Base-by-base conservation (phyloP, 2,113 vertebrate species). In the Callionymus lyra region DNA sequence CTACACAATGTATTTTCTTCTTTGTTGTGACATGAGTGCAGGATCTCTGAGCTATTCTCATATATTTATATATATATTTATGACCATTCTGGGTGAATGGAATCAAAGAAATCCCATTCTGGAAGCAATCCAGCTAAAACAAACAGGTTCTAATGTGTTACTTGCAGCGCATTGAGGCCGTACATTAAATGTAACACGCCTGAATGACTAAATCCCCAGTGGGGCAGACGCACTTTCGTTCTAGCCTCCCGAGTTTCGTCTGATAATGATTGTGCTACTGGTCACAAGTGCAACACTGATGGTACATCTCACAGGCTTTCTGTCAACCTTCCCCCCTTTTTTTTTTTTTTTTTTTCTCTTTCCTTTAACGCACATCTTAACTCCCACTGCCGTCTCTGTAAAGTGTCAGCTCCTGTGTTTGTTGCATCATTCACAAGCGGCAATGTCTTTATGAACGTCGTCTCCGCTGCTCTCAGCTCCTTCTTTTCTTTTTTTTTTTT, bases 251-350 rank as follows among this genome's bases (percentile, higher is more conserved):
- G 62, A 45, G 44, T 73, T 78, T 77, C 59, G 57, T 18, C 21
- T 50, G 47, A 69, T 79, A 72, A 81, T 76, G 70, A 74, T 70
- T 58, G 64, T 16, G 49, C 69, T 60, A 64, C 48, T 66, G 70
- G 61, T 74, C 69, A 77, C 59, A 53, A 72, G 56, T 51, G 68
- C 67, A 73, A 62, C 77, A 57, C 68, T 63, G 71, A 65, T 63
- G 55, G 14, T 41, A 12, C 6, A 44, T 71, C 59, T 73, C 66
- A 36, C 15, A 69, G 61, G 64, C 66, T 64, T 60, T 68, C 47
- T 42, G 51, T 71, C 66, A 73, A 56, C 21, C 21, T 4, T 5
- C 21, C 21, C n/a, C n/a, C n/a, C n/a, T n/a, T n/a, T n/a, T n/a
- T n/a, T n/a, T n/a, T n/a, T n/a, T n/a, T 6, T 44, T 33, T 33